These are phyloP conservation scores for Tragulus kanchil DNA, from an alignment of 2,113 vertebrate species.

Conservation along the genomic window DNA sequence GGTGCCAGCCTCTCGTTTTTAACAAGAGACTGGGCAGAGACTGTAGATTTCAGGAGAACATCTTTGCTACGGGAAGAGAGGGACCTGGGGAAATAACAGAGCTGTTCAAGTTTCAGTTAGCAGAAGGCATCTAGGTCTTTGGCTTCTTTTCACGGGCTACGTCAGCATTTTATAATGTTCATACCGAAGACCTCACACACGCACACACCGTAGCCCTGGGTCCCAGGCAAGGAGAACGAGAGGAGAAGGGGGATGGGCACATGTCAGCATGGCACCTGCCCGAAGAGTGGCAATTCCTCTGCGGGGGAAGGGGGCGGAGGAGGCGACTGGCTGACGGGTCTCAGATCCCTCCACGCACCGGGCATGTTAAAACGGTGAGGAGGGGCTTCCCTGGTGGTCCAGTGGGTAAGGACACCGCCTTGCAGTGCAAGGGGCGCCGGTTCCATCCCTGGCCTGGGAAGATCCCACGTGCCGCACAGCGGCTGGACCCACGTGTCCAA, in stretches of 20 bases:
- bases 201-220: fast-evolving
- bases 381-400: too few species aligned
- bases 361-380: not conserved
- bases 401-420: too few species aligned
- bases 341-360: not conserved
- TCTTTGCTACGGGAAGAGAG: not conserved
- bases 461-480: too few species aligned
- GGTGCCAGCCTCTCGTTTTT: not conserved
- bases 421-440: too few species aligned
- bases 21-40: not conserved
- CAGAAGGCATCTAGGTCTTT: not conserved
- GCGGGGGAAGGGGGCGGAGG: fast-evolving
- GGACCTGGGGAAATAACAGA: fast-evolving
- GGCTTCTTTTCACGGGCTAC: not conserved
- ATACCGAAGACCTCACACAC: not conserved
- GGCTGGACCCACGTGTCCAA: too few species aligned
- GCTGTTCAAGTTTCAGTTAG: not conserved
- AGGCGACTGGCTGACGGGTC: not conserved
- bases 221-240: not conserved
- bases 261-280: too few species aligned
- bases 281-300: not conserved
- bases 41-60: not conserved
- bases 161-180: not conserved
- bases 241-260: not conserved
- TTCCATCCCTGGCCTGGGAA: too few species aligned